These are phyloP conservation scores for Poecilia wingei DNA, from an alignment of 2,797 vertebrate species.

Conservation along the genomic window DNA sequence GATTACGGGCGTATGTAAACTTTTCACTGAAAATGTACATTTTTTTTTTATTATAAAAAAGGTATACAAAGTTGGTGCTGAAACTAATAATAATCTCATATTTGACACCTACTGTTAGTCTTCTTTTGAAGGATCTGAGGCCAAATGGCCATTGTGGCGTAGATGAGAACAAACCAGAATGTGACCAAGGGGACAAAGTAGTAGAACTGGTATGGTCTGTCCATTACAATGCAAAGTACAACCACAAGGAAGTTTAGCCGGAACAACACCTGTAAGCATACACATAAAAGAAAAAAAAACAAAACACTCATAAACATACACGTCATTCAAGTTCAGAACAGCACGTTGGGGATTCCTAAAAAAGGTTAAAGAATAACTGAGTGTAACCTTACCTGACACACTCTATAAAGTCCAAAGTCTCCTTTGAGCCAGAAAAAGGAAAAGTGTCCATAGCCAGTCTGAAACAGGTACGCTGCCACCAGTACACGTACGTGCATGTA, in stretches of 20 bases:
- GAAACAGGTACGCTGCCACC: conserved; percentile 97
- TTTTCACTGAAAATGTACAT: not conserved
- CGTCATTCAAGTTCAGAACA: not conserved
- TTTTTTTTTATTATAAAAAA: not conserved
- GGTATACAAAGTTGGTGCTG: not conserved
- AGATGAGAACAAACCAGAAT: conserved; percentile 97
- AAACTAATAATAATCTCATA: not conserved
- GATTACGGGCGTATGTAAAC: not conserved
- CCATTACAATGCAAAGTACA: conserved; percentile 96
- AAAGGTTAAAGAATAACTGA: conserved; percentile 23
- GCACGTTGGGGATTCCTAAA: not conserved
- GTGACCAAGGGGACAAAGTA: conserved; percentile 98
- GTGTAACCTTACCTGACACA: conserved; percentile 88
- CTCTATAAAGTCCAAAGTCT: conserved; percentile 94
- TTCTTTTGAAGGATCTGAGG: conserved; percentile 96
- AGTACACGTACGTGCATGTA: conserved; percentile 98
- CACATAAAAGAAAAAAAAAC: not conserved
- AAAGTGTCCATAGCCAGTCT: conserved; percentile 98
- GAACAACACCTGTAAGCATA: conserved; percentile 88
- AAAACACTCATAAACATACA: not conserved
- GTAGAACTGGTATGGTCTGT: conserved; percentile 97
- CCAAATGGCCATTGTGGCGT: conserved; percentile 91
- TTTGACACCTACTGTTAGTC: conserved; percentile 86
- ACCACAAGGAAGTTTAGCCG: conserved; percentile 97
- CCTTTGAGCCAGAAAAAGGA: conserved; percentile 99